Evolutionary conservation across 2,113 vertebrate species (phyloP), one percentile per base, ranked within the genome.

Genomic region (Grus americana): DNA sequence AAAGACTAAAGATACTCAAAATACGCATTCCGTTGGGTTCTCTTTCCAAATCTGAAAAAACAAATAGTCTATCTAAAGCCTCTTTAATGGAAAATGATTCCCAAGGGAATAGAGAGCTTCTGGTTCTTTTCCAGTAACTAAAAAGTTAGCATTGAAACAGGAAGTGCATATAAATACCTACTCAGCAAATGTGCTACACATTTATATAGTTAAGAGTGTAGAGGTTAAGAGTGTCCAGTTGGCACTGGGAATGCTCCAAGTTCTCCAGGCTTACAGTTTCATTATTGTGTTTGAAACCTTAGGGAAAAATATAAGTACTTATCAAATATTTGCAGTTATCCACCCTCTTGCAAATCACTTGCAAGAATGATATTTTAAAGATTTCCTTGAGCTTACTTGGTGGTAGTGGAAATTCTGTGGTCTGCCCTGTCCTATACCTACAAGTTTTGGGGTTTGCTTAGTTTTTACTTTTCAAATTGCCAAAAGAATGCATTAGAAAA

Each of bases 61-160:
- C 96, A 98, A 98, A 97, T 91, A 40, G 83, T 88, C 97, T 75
- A 22, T 93, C 88, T 86, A 93, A 85, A 92, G 38, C 46, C 89
- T 80, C 54, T 97, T 97, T 97, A 97, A 98, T 98, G 97, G 97
- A 97, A 97, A 98, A 94, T 50, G 52, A 92, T 97, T 97, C 98
- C 97, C 94, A 95, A 95, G 93, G 76, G 96, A 95, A 95, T 66
- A 68, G 94, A 95, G 78, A 93, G 81, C 88, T 97, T 84, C 96
- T 98, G 97, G 11, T 73, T 67, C 73, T 74, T 96, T 87, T 97
- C 97, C 97, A 97, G 86, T 95, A 91, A 94, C 50, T 74, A 79
- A 96, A 97, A 97, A 97, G 72, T 97, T 97, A 97, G 79, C 91
- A 75, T 52, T 94, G 97, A 91, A 97, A 95, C 95, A 97, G 97